Evolutionary conservation across 1,140 invertebrate genomes (phyloP).

Genomic region (Monomorium pharaonis): DNA sequence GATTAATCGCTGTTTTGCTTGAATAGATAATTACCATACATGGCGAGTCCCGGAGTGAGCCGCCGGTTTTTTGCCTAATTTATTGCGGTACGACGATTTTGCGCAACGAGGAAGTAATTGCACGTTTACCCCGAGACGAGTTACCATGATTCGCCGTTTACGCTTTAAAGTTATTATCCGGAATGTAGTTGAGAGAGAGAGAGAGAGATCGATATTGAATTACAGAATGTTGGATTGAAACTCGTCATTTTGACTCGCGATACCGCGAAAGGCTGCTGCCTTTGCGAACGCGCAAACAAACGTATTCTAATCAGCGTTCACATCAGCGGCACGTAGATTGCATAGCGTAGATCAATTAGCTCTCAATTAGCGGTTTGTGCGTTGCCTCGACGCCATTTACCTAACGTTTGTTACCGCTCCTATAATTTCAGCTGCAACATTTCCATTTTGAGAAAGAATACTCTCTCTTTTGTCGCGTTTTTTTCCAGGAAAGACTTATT

Average conservation of each 20-base stretch:
- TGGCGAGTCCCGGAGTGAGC: not conserved
- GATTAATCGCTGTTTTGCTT: not conserved
- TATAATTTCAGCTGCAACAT: not conserved
- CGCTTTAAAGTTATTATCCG: conserved; percentile 6
- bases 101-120: conserved; percentile 12
- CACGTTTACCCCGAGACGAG: conserved; percentile 2
- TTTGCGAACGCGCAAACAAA: conserved; percentile 30
- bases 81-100: conserved; percentile 5
- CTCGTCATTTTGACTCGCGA: conserved; percentile 22
- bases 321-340: conserved; percentile 29
- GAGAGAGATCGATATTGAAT: conserved; percentile 36
- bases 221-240: conserved; percentile 1
- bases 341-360: conserved; percentile 44
- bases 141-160: conserved; percentile 18
- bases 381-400: not conserved
- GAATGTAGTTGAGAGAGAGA: not conserved
- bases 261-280: not conserved
- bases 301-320: conserved; percentile 44
- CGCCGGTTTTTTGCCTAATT: not conserved
- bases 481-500: not conserved
- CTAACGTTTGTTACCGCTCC: not conserved
- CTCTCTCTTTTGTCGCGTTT: not conserved
- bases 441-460: not conserved
- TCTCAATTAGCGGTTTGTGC: conserved; percentile 37
- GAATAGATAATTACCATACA: conserved; percentile 6